Evolutionary conservation across 2,113 vertebrate genomes (phyloP), one percentile per base, ranked within the genome.

Genomic region (Mustela nigripes): DNA sequence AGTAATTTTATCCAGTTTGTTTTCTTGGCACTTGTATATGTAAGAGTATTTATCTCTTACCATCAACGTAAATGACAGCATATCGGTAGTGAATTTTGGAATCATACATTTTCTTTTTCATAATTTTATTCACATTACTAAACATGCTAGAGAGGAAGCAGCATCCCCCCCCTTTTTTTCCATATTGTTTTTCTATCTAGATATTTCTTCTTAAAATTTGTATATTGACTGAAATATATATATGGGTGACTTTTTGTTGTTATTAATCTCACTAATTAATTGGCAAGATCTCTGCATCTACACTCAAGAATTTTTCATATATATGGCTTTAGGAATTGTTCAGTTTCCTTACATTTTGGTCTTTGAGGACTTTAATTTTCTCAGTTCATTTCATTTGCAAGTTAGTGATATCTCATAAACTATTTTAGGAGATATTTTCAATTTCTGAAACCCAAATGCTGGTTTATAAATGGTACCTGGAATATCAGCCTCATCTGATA

Each of bases 41-140:
- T 74, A 85, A 53, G 83, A 81, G 67, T 97, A 76, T 94, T 97
- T 97, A 62, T 76, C 11, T 94, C 79, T 92, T 92, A 28, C 24
- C n/a, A 76, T 50, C 21, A n/a, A 50, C 31, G 82, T 48, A 56
- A 94, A 21, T 78, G 58, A 71, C n/a, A 93, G 12, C 5, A 0
- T 94, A 48, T 86, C 19, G 19, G 67, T 33, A 94, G 69, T 58
- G 73, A 89, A 58, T 93, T 92, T 92, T 90, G 11, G 76, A 89
- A 56, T 96, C 90, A 83, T 26, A 60, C 26, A 16, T 58, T 58
- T 79, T 94, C 9, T 28, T 74, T 79, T 69, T 74, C 73, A 19
- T 83, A 67, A 33, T 93, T 90, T 78, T 45, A 78, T 63, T 93
- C 56, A 39, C 11, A 50, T 53, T 73, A 53, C 22, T 80, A 42